Base-by-base conservation (phyloP, 2,113 vertebrate genomes). In the Pyxicephalus adspersus region DNA sequence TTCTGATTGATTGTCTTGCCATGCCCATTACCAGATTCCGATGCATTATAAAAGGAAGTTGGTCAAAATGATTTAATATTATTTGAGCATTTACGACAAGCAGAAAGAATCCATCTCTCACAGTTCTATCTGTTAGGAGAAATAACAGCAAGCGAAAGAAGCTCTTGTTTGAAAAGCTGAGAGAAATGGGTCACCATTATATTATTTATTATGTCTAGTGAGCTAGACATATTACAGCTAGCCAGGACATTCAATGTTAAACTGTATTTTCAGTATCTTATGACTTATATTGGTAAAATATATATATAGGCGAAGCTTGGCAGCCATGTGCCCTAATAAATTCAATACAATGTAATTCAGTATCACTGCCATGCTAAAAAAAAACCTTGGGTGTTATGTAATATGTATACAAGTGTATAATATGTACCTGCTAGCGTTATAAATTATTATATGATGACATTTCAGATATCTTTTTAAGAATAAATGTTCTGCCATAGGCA, bases 21-120 rank as follows among this genome's bases (percentile, higher is more conserved):
- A 19, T 66, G 50, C 50, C 66, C 61, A 75, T 81, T 74, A 74
- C 45, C 50, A 74, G 80, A 74, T 74, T 58, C 61, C 28, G 16
- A n/a, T 52, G 29, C 70, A 51, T 81, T 81, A 81, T 57, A 28
- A 65, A 23, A n/a, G 61, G 23, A 58, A 65, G 61, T 66, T 75
- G 52, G 29, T 58, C 15, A 17, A 50, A 50, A 82, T 82, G 64
- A 75, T 82, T 82, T 82, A 75, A 51, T 63, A 75, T 58, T 82
- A 61, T 82, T 82, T 75, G 45, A n/a, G n/a, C 71, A 75, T 82
- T 82, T 82, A 71, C 29, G 80, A 82, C 80, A 75, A 23, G 17
- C 31, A 65, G 29, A 65, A 51, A 75, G 38, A 66, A 82, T 75
- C 31, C 31, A 82, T 82, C 80, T 82, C 31, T 38, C 71, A 20